A percentile compares a stretch with the other conserved stretches of the same genome.
phyloP scores from a whole-genome alignment of 2,113 vertebrate genomes.

The Engraulis encrasicolus region DNA sequence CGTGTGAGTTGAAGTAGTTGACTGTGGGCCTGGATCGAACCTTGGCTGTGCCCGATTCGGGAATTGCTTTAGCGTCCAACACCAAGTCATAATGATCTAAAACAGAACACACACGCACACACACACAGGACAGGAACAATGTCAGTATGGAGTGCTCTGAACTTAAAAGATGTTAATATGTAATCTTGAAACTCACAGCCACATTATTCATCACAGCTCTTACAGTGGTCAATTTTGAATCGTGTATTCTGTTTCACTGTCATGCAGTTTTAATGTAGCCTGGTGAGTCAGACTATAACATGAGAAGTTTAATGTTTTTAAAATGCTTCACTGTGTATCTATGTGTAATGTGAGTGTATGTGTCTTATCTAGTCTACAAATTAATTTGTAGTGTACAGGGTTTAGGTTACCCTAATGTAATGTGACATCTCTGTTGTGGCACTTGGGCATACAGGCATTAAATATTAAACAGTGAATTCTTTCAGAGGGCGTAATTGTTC shows the following conservation, averaged over 20 bases:
- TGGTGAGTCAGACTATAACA: no score
- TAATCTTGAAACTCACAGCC: not conserved
- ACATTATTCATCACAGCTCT: not conserved
- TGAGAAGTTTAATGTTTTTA: no score
- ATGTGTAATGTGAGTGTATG: no score
- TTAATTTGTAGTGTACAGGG: no score
- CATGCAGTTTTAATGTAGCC: not conserved
- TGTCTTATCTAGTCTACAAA: no score
- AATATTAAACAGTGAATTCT: not conserved
- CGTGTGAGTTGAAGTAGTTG: conserved; percentile 63
- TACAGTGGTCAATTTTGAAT: not conserved
- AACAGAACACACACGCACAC: conserved; percentile 41
- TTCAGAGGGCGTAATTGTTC: not conserved
- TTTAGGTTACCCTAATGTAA: not conserved
- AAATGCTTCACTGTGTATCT: no score
- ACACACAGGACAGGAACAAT: no score
- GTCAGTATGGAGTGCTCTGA: not conserved
- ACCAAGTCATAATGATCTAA: conserved; percentile 67
- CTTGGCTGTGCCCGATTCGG: conserved; percentile 76
- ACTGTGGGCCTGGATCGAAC: conserved; percentile 78
- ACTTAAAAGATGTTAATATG: not conserved
- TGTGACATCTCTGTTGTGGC: not conserved
- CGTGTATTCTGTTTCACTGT: not conserved
- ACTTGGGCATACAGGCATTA: no score
- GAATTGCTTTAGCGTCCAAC: conserved; percentile 57